Percentiles rank a stretch among this genome's conserved stretches.
phyloP scores from a whole-genome alignment of 2,888 invertebrate genomes.

The Lithophane ornitopus region DNA sequence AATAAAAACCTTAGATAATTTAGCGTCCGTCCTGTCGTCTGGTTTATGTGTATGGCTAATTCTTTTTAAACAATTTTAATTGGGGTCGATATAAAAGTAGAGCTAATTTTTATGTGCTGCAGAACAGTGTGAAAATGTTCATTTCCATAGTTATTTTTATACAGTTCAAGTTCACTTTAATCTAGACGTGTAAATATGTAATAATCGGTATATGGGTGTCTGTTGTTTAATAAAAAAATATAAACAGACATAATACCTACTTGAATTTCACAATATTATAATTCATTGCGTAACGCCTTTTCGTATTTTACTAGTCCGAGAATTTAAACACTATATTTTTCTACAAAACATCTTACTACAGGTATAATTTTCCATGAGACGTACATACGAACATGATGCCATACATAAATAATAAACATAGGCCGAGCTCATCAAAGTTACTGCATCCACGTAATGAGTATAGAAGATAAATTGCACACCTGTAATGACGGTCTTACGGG shows the following conservation, averaged over 20 bases:
- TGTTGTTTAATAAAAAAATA: conserved; percentile 4
- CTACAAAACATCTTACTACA: conserved; percentile 27
- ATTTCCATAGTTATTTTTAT: neutral
- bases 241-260: conserved; percentile 2
- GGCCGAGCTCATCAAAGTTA: conserved; percentile 53
- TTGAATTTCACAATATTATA: conserved; percentile 7
- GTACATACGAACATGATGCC: conserved; percentile 25
- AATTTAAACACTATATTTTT: conserved; percentile 31
- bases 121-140: conserved; percentile 5
- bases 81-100: conserved; percentile 7
- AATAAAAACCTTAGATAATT: conserved; percentile 45
- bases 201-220: neutral
- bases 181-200: neutral
- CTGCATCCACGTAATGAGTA: conserved; percentile 61
- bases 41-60: neutral
- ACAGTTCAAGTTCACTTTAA: conserved; percentile 10
- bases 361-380: conserved; percentile 36
- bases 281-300: conserved; percentile 15
- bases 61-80: conserved; percentile 10
- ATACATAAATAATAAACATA: conserved; percentile 58
- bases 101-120: neutral
- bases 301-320: conserved; percentile 19
- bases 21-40: neutral
- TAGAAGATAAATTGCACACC: conserved; percentile 67
- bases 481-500: conserved; percentile 59